phyloP scores from a whole-genome alignment of 2,797 vertebrate species.

The Ibycter americanus region DNA sequence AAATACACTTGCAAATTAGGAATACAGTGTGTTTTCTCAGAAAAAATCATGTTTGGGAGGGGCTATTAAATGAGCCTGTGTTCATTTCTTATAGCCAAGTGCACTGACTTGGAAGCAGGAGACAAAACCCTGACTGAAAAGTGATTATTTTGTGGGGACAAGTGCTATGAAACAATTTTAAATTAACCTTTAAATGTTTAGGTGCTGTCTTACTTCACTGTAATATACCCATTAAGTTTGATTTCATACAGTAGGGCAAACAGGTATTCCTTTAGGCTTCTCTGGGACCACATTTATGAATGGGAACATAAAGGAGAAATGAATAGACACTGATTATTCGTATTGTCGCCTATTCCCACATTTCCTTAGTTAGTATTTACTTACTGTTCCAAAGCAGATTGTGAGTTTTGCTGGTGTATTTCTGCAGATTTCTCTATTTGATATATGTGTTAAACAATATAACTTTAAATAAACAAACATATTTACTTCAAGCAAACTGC shows the following conservation, averaged over 20 bases:
- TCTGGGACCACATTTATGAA: not conserved
- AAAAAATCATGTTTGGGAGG: not conserved
- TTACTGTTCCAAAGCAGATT: not conserved
- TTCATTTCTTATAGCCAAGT: not conserved
- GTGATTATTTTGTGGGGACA: not conserved
- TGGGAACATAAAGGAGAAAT: not conserved
- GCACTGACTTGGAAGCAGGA: not conserved
- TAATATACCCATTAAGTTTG: rapidly evolving
- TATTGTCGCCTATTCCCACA: not conserved
- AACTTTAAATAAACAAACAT: not conserved
- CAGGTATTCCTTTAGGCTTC: not conserved
- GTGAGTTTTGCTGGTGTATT: not conserved
- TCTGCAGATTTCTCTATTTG: not conserved
- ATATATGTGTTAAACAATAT: not conserved
- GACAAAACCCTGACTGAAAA: not conserved
- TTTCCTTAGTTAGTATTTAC: not conserved
- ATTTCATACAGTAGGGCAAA: not conserved
- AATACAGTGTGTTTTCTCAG: not conserved
- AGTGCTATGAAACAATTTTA: not conserved
- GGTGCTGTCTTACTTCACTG: not conserved
- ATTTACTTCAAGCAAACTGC: not conserved
- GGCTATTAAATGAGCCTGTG: not conserved
- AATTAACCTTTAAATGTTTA: not conserved
- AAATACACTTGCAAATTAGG: not conserved
- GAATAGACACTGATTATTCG: not conserved